Evolutionary conservation across 2,888 invertebrate species (phyloP), one percentile per base, ranked within the genome.

Genomic region (Bellardia pandia): DNA sequence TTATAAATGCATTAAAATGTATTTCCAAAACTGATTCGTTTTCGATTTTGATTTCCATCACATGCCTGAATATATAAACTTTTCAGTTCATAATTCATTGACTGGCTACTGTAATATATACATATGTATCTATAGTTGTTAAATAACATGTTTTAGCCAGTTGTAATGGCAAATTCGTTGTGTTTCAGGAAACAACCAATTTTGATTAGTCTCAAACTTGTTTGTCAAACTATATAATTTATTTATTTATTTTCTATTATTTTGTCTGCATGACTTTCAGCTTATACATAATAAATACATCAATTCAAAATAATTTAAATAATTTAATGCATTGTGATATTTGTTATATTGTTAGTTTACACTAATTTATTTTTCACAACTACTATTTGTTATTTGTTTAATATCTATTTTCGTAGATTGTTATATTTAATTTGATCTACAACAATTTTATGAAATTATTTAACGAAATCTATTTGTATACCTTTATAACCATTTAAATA

Each of bases 221-320:
- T 72, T 40, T 74, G 58, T 62, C 14, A 64, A 64, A 42, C 64
- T 60, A 60, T 60, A 56, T 3, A 42, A 14, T 45, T 60, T 62
- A n/a, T 64, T 64, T 64, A 7, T 13, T n/a, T 56, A 23, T 9
- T 30, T 40, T 40, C 16, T 53, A 8, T 64, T 13, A 45, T 42
- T 37, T 37, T 37, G 62, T 62, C 42, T 66, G 13, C 42, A 45
- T 45, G 23, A 45, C 66, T 66, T 66, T 40, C 23, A 56, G 40
- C 40, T 71, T 16, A 37, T 71, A 16, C 40, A 23, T n/a, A 72
- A 71, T 16, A 72, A 72, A 71, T 16, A 72, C 40, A 56, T 56
- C 23, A 72, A 56, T 56, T 72, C 6, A 56, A 64, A 62, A 30
- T 62, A 75, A 60, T 62, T 75, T 14, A 71, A 48, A 37, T 33